Evolutionary conservation across 2,113 vertebrate species (phyloP), one percentile per base, ranked within the genome.

Genomic region (Meriones unguiculatus): DNA sequence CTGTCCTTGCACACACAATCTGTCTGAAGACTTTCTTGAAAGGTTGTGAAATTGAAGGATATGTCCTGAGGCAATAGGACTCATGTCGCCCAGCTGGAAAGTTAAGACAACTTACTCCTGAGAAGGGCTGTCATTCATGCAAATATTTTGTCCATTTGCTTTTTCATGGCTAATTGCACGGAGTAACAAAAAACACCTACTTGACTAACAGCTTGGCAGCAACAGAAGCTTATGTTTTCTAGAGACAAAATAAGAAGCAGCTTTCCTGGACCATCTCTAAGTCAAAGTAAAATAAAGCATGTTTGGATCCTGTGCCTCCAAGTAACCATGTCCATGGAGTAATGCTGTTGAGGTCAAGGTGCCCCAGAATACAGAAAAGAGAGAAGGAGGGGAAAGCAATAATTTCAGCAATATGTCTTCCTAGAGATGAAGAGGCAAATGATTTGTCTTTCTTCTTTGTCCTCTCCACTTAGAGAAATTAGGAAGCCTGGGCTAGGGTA

Each of bases 211-310:
- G 92, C 93, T 97, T 97, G 96, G 95, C 96, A 97, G 89, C 90
- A 87, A 76, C 96, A 94, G 96, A 95, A 97, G 95, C 97, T 96
- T 97, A 72, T 95, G 92, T 97, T 95, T 98, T 97, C 95, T 94
- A 93, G 89, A 97, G 91, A 95, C 90, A 82, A 96, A 98, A 98
- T 97, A 95, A 97, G 89, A 97, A 97, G 94, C 97, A 98, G 95
- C 78, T 77, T 95, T 89, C 89, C 94, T 95, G 95, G 92, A 67
- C 91, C 70, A 91, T 95, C 89, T 91, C 82, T 90, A 93, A 94
- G 93, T 97, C 95, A 97, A 97, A 97, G 96, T 89, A 97, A 97
- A 97, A 87, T 90, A 75, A 91, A 92, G 86, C 50, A 7, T 90
- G 67, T 87, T 92, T 85, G 70, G 72, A 96, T 50, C 82, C 88